Conservation (phyloP, 2,797 vertebrate genomes). For the Crenichthys baileyi region DNA sequence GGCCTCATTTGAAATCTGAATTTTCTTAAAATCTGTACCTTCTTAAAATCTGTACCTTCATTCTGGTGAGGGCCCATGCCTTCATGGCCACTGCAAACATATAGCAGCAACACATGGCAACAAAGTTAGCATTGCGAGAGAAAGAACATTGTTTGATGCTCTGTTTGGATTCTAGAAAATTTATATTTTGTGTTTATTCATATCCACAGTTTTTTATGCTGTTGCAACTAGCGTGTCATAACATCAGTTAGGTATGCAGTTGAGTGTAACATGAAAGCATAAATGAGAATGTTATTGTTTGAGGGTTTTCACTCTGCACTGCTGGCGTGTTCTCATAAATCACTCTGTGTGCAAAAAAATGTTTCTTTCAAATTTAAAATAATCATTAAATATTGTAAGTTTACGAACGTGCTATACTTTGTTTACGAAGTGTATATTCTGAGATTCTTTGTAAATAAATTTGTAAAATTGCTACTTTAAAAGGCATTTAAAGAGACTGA, state of each 20-base stretch:
- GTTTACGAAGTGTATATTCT: background rate
- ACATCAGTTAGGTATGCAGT: background rate
- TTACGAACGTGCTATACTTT: slow-evolving; percentile 5
- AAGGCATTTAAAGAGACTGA: slow-evolving; percentile 55
- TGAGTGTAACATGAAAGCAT: background rate
- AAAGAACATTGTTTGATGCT: background rate
- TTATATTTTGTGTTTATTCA: background rate
- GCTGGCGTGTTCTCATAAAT: slow-evolving; percentile 26
- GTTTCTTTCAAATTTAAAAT: background rate
- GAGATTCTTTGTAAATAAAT: slow-evolving; percentile 22
- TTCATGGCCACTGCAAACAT: background rate
- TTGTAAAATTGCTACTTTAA: slow-evolving; percentile 44
- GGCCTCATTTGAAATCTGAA: background rate
- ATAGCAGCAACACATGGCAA: background rate
- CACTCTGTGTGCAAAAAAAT: background rate
- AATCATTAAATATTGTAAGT: background rate
- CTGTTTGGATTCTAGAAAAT: background rate
- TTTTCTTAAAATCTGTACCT: background rate
- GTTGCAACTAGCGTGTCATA: background rate
- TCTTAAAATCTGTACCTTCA: background rate
- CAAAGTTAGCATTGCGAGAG: background rate
- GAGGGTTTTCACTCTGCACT: too few species aligned
- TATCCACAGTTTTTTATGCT: background rate
- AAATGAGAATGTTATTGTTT: background rate
- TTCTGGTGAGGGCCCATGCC: background rate